phyloP scores from a whole-genome alignment of 2,113 vertebrate genomes.

The Ciconia boyciana region DNA sequence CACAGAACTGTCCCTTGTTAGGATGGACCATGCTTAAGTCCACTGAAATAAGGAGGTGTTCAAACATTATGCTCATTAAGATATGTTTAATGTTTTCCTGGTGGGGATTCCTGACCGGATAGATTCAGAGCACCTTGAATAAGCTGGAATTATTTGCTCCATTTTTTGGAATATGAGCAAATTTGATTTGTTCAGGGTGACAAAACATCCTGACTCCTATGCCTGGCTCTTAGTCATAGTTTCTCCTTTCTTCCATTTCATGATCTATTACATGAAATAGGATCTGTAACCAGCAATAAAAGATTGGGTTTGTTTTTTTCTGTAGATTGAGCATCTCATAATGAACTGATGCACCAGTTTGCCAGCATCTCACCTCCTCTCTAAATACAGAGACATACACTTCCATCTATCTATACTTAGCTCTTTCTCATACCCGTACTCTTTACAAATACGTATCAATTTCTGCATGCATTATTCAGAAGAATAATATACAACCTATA shows the following conservation, averaged over 20 bases:
- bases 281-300: not conserved
- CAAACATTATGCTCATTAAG: not conserved
- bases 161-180: not conserved
- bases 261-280: not conserved
- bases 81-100: not conserved
- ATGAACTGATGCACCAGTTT: not conserved
- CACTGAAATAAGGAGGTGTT: not conserved
- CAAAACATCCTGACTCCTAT: not conserved
- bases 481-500: not conserved
- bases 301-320: not conserved
- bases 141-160: not conserved
- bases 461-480: not conserved
- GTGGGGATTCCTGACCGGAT: not conserved
- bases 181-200: not conserved
- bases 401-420: not conserved
- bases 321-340: not conserved
- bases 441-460: not conserved
- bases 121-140: not conserved
- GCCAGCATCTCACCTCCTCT: not conserved
- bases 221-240: not conserved
- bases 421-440: not conserved
- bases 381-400: not conserved
- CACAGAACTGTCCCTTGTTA: not conserved
- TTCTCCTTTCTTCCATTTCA: not conserved
- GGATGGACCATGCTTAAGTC: not conserved